Conservation (phyloP, 2,797 vertebrate species). For the Peromyscus melanophrys region DNA sequence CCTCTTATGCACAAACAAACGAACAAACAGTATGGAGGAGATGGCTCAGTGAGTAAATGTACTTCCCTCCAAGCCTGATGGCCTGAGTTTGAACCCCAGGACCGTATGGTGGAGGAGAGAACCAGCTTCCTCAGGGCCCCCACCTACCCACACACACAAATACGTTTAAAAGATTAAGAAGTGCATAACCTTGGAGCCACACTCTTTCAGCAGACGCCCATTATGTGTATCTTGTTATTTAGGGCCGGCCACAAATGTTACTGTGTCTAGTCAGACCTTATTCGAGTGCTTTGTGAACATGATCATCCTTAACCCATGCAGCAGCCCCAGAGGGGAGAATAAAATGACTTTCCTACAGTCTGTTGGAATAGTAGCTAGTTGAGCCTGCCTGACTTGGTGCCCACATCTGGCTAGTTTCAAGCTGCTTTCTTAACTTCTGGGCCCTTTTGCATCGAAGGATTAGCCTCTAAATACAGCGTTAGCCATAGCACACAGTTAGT, state of each 20-base stretch:
- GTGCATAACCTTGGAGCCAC: background rate
- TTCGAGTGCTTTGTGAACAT: background rate
- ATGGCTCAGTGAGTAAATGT: background rate
- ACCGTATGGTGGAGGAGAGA: background rate
- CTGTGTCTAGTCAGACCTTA: conserved; percentile 44
- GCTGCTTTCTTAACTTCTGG: conserved; percentile 33
- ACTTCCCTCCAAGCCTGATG: background rate
- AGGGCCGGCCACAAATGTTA: conserved; percentile 9
- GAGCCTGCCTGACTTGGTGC: conserved; percentile 43
- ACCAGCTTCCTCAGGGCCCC: background rate
- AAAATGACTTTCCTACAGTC: background rate
- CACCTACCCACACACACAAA: background rate
- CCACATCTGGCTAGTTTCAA: conserved; percentile 39
- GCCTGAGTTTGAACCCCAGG: background rate
- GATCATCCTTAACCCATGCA: background rate
- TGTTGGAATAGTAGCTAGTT: conserved; percentile 5
- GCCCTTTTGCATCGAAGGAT: conserved; percentile 47
- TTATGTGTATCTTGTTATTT: conserved; percentile 34
- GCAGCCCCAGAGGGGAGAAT: background rate
- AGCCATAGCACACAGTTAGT: background rate
- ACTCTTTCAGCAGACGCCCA: background rate
- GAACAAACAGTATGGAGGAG: background rate
- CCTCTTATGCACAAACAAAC: background rate
- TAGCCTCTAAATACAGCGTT: conserved; percentile 47
- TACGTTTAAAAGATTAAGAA: background rate